Evolutionary conservation across 1,140 invertebrate genomes (phyloP).

Genomic region (Parapsyche elsis): DNA sequence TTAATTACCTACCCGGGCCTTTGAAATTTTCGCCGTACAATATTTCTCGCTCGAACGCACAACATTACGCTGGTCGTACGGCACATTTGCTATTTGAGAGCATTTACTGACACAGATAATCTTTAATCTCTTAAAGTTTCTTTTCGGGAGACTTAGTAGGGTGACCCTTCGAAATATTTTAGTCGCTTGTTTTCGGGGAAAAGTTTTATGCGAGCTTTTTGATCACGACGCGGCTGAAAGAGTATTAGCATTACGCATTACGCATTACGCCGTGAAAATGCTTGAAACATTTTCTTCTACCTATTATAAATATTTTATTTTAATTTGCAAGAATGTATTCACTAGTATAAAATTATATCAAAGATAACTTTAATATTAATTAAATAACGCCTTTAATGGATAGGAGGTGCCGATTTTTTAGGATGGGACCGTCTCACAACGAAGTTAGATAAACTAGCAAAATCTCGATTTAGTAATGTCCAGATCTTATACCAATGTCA

Average conservation of each 20-base stretch:
- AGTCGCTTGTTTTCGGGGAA: conserved; percentile 3
- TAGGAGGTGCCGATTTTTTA: too few relatives aligned
- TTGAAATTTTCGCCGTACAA: not conserved
- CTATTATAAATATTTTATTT: too few relatives aligned
- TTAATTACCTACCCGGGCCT: not conserved
- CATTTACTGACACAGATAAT: conserved; percentile 24
- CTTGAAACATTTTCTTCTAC: not conserved
- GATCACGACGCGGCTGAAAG: not conserved
- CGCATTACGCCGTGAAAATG: not conserved
- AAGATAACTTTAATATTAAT: too few relatives aligned
- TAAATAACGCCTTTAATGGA: too few relatives aligned
- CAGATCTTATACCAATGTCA: too few relatives aligned
- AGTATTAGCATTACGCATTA: conserved; percentile 1
- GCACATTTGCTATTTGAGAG: not conserved
- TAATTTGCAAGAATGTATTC: too few relatives aligned
- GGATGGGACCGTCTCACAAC: too few relatives aligned
- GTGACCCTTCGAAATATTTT: conserved; percentile 17
- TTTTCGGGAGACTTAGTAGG: not conserved
- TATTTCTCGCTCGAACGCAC: not conserved
- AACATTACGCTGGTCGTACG: not conserved
- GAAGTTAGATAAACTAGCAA: too few relatives aligned
- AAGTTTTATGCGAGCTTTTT: conserved; percentile 19
- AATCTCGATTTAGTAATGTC: too few relatives aligned
- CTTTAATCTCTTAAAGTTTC: conserved; percentile 9
- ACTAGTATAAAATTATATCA: too few relatives aligned